A percentile compares a stretch with the other conserved stretches of the same genome.
These are phyloP conservation scores for Aleiodes leptofemur DNA, from an alignment of 2,888 invertebrate genomes.

Conservation along the genomic window DNA sequence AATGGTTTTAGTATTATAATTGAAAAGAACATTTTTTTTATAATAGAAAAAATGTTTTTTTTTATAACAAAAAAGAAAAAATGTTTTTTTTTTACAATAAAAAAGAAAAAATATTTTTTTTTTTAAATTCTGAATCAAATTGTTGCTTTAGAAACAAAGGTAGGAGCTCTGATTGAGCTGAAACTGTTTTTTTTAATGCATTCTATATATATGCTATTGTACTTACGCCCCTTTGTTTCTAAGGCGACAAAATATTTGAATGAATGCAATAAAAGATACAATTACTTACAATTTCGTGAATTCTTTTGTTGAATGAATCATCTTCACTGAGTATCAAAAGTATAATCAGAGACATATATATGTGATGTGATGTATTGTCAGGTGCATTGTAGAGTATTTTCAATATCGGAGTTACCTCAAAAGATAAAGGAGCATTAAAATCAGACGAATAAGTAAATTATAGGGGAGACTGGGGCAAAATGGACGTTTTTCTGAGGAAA, in stretches of 20 bases:
- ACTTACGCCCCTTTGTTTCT: no score
- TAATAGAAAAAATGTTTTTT: no score
- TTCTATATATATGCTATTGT: no score
- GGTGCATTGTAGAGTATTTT: constrained; percentile 95
- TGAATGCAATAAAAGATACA: constrained; percentile 3
- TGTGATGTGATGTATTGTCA: constrained; percentile 95
- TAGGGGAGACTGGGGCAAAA: neutral
- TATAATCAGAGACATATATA: constrained; percentile 99
- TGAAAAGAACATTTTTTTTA: no score
- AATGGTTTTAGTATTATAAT: no score
- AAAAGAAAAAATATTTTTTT: constrained; percentile 16
- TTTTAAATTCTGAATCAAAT: no score
- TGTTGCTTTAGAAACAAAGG: no score
- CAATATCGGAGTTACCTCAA: constrained; percentile 92
- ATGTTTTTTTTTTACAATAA: constrained; percentile 7
- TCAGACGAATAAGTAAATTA: neutral
- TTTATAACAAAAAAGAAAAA: neutral
- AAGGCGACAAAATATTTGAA: neutral
- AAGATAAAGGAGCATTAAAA: constrained; percentile 45
- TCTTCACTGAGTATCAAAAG: constrained; percentile 97
- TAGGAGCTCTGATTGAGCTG: no score
- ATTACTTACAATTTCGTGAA: constrained; percentile 93
- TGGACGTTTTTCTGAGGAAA: no score
- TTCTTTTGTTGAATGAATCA: constrained; percentile 93
- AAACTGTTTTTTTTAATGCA: no score